phyloP scores from a whole-genome alignment of 2,797 vertebrate species.

The Sebastes melanostomus region DNA sequence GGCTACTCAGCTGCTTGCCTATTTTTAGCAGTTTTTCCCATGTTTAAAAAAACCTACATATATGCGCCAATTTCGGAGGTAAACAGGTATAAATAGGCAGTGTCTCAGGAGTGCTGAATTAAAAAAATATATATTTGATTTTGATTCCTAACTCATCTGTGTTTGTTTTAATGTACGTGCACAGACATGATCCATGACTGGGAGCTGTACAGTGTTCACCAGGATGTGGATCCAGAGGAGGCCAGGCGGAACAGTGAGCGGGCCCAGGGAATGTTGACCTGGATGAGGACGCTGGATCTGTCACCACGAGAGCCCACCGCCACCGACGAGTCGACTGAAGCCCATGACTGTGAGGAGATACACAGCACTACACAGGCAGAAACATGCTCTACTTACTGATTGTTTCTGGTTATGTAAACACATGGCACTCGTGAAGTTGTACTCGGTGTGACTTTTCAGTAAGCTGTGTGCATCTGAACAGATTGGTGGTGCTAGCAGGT shows the following conservation, averaged over 20 bases:
- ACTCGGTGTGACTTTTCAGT: background rate
- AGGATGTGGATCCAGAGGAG: slow-evolving; percentile 85
- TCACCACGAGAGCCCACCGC: slow-evolving; percentile 79
- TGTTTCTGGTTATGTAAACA: background rate
- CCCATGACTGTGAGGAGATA: slow-evolving; percentile 85
- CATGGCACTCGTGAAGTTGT: background rate
- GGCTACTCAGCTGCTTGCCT: too few species aligned
- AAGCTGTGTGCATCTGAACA: background rate
- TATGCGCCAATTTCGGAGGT: too few species aligned
- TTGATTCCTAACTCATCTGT: background rate
- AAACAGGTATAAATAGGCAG: too few species aligned
- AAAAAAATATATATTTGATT: background rate
- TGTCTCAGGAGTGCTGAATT: background rate
- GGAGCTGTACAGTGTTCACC: slow-evolving; percentile 87
- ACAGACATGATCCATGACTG: slow-evolving; percentile 92
- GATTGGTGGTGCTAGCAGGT: background rate
- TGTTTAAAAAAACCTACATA: too few species aligned
- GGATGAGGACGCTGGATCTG: slow-evolving; percentile 85
- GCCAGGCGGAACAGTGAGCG: slow-evolving; percentile 73
- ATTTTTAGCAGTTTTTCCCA: too few species aligned
- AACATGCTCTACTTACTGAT: background rate
- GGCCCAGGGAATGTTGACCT: slow-evolving; percentile 84
- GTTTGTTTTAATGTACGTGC: background rate
- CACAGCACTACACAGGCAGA: background rate
- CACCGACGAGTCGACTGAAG: slow-evolving; percentile 83